These are phyloP conservation scores for Lathamus discolor DNA, from an alignment of 2,113 vertebrate genomes.

Conservation along the genomic window DNA sequence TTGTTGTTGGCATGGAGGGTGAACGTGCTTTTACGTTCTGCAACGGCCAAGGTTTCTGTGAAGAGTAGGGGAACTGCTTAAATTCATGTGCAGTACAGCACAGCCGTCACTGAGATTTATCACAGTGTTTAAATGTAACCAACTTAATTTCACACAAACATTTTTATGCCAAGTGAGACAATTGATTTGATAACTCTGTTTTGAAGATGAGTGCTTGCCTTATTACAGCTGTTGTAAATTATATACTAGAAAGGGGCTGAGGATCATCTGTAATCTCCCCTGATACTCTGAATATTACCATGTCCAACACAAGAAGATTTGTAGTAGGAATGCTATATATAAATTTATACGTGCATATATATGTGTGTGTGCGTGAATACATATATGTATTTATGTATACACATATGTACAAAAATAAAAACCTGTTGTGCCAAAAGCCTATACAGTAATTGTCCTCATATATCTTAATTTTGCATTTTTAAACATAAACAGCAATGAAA, in stretches of 20 bases:
- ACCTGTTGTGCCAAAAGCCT: neutral
- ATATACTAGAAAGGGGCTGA: neutral
- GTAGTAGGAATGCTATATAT: neutral
- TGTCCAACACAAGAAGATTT: neutral
- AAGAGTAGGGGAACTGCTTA: slow-evolving; percentile 18
- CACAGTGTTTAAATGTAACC: slow-evolving; percentile 55
- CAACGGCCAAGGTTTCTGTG: neutral
- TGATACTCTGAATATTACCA: neutral
- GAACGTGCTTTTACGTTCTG: neutral
- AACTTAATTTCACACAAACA: slow-evolving; percentile 64
- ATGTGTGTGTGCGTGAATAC: neutral
- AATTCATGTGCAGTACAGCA: neutral
- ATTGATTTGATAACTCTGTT: slow-evolving; percentile 53
- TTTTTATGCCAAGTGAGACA: slow-evolving; percentile 54
- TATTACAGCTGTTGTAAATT: slow-evolving; percentile 36
- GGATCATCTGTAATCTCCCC: neutral
- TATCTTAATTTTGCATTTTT: neutral
- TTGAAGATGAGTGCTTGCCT: slow-evolving; percentile 20
- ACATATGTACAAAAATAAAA: neutral
- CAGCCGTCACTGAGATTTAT: slow-evolving; percentile 25
- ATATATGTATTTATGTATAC: no score
- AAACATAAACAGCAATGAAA: neutral
- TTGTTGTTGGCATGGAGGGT: slow-evolving; percentile 11
- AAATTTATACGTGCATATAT: neutral
- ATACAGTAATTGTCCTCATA: neutral